Evolutionary conservation across 1,140 invertebrate genomes (phyloP), one percentile per base, ranked within the genome.

Genomic region (Nylanderia fulva): DNA sequence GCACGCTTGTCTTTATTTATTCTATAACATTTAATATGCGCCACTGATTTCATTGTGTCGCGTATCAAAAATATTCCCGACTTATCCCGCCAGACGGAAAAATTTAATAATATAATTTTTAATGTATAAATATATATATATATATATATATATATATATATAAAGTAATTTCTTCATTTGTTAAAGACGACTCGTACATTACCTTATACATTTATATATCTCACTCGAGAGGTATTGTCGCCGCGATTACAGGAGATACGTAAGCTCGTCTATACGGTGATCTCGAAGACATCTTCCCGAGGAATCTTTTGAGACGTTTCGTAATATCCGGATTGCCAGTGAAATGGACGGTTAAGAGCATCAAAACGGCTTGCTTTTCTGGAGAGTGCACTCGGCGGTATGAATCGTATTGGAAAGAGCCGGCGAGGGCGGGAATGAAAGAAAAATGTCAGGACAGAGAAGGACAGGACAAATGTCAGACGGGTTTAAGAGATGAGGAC

Each of bases 321-420:
- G 86, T 86, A 89, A 89, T 89, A 89, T 88, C 86, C 76, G 84
- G 87, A 86, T 89, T 84, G 87, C 84, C 77, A 52, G 72, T 83
- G 79, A 89, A 89, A 89, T 82, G 75, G 85, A 76, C 85, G 88
- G 86, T 85, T 88, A 88, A 88, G 86, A 88, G 86, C 64, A 68
- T 90, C 83, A 72, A 83, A 84, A 86, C 75, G 85, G 71, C 87
- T 89, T 85, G 85, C 79, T 83, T 86, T 61, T 69, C 64, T 66
- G 56, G 52, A 85, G 60, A 42, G 82, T 42, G 85, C 58, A 85
- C 85, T 85, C 72, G 75, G 58, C 6, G 69, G 45, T 85, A 74
- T 86, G 60, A 90, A 86, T 85, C 64, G 69, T 84, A 88, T 86
- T 54, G 86, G 64, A 72, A 60, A 76, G 69, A 76, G 69, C 36